These are phyloP conservation scores for Drosophila tropicalis DNA, from an alignment of 1,140 invertebrate genomes.

Conservation along the genomic window DNA sequence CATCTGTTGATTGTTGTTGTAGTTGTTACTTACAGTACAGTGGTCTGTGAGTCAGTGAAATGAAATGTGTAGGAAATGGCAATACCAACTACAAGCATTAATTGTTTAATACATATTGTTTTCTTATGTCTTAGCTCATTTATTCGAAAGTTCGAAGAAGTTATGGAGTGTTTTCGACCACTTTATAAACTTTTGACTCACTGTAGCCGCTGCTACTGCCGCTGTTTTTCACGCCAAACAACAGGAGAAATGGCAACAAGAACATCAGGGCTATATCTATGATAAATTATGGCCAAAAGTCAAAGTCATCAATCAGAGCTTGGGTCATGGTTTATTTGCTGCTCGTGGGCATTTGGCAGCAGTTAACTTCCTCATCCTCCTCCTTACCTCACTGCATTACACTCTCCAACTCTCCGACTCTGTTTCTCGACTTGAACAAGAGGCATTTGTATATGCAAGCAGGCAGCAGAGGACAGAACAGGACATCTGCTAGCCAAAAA, in stretches of 20 bases:
- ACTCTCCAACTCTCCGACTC: slow-evolving; percentile 1
- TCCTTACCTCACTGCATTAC: slow-evolving; percentile 3
- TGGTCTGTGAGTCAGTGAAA: not conserved
- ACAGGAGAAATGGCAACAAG: slow-evolving; percentile 34
- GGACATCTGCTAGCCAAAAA: slow-evolving; percentile 44
- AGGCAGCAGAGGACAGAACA: too few relatives aligned
- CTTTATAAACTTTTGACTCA: not conserved
- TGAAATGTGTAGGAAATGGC: too few relatives aligned
- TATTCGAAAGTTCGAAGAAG: too few relatives aligned
- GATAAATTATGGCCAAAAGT: slow-evolving; percentile 80
- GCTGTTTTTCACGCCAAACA: slow-evolving; percentile 57
- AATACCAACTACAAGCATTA: not conserved
- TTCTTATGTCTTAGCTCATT: too few relatives aligned
- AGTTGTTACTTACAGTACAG: slow-evolving; percentile 32
- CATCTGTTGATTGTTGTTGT: slow-evolving; percentile 64
- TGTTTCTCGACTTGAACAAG: not conserved
- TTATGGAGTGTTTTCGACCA: too few relatives aligned
- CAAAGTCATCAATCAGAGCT: slow-evolving; percentile 77
- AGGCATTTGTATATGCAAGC: slow-evolving; percentile 39
- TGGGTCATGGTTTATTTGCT: slow-evolving; percentile 72
- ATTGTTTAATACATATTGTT: not conserved
- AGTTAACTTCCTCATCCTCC: slow-evolving; percentile 38
- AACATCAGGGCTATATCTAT: slow-evolving; percentile 64
- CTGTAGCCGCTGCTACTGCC: slow-evolving; percentile 22
- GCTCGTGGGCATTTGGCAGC: slow-evolving; percentile 60